A percentile compares a stretch with the other conserved stretches of the same genome.
phyloP scores from a whole-genome alignment of 2,888 invertebrate species.

The Unio pictorum region DNA sequence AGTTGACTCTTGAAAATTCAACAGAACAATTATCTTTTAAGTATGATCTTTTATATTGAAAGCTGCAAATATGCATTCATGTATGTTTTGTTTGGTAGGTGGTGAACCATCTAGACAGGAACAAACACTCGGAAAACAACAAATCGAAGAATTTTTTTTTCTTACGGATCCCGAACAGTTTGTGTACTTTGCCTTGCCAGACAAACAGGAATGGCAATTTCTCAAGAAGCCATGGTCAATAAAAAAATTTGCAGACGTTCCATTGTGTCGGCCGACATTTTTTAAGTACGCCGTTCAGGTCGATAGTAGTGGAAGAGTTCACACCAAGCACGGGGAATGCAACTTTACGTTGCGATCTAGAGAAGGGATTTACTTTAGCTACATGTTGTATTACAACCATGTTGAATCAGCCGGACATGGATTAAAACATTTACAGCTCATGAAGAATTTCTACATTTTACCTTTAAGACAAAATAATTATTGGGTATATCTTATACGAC shows the following conservation, averaged over 20 bases:
- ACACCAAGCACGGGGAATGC: constrained; percentile 18
- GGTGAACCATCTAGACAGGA: too few relatives aligned
- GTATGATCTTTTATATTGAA: too few relatives aligned
- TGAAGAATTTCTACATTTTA: constrained; percentile 30
- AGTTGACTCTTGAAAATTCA: too few relatives aligned
- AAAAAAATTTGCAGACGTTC: constrained; percentile 24
- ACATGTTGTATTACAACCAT: constrained; percentile 36
- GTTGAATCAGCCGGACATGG: constrained; percentile 32
- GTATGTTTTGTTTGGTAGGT: too few relatives aligned
- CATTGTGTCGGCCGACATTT: constrained; percentile 15
- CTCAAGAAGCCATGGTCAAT: constrained; percentile 21
- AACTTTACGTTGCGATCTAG: constrained; percentile 13
- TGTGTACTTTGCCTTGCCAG: constrained; percentile 17
- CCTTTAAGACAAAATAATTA: constrained; percentile 21
- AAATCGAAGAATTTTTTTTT: constrained; percentile 28
- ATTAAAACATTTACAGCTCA: constrained; percentile 25
- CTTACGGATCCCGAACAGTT: constrained; percentile 30
- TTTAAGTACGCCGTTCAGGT: constrained; percentile 18
- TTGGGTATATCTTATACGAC: constrained; percentile 33
- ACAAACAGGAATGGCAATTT: constrained; percentile 23
- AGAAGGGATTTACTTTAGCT: constrained; percentile 17
- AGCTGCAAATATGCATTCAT: too few relatives aligned
- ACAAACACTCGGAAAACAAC: background rate
- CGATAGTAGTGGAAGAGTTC: constrained; percentile 13
- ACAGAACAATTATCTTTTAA: too few relatives aligned